These are phyloP conservation scores for Goniozus legneri DNA, from an alignment of 1,140 invertebrate genomes.

Conservation along the genomic window DNA sequence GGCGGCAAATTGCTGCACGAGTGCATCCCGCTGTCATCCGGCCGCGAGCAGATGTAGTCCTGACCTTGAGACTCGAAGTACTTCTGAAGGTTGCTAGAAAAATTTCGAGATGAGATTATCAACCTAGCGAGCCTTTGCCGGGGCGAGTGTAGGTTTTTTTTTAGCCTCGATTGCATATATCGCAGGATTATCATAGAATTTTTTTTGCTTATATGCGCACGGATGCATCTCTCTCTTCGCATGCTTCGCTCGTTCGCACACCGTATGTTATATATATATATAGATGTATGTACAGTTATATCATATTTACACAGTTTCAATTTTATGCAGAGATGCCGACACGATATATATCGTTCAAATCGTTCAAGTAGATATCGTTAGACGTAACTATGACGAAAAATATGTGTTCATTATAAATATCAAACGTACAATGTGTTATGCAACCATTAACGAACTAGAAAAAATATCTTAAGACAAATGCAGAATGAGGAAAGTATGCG, in stretches of 20 bases:
- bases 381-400: no score
- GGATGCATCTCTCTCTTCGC: conserved; percentile 27
- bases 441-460: no score
- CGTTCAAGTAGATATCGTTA: no score
- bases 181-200: no score
- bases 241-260: conserved; percentile 28
- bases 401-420: no score
- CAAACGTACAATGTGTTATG: no score
- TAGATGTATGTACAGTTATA: conserved; percentile 11
- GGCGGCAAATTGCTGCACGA: conserved; percentile 83
- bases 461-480: no score
- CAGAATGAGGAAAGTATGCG: no score
- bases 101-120: conserved; percentile 19
- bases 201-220: conserved; percentile 16
- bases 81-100: conserved; percentile 63
- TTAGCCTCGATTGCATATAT: not conserved
- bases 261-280: conserved; percentile 12
- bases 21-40: conserved; percentile 94
- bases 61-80: conserved; percentile 85
- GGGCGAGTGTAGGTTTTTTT: no score
- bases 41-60: conserved; percentile 96
- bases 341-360: no score
- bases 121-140: no score
- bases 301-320: conserved; percentile 14
- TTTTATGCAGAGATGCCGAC: not conserved